Conservation (phyloP, 2,888 invertebrate genomes). For the Timema cristinae region DNA sequence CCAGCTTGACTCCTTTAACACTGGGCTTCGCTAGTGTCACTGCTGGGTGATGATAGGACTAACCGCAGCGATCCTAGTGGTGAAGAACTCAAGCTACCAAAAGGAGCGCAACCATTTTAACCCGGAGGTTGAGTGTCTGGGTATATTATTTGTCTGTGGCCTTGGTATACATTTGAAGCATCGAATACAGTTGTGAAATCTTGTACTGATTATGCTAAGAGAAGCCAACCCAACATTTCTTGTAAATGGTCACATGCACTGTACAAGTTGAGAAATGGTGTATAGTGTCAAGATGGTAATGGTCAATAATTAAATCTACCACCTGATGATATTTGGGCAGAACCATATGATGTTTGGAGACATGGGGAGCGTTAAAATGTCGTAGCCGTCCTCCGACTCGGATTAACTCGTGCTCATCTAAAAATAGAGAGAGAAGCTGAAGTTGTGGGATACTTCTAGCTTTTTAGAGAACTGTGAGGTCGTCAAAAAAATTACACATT, state of each 20-base stretch:
- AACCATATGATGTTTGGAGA: not conserved
- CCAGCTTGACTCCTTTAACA: too few relatives aligned
- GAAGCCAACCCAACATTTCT: not conserved
- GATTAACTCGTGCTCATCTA: not conserved
- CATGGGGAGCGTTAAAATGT: not conserved
- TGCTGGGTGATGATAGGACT: too few relatives aligned
- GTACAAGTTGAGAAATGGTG: not conserved
- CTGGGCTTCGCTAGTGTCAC: too few relatives aligned
- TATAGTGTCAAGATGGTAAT: not conserved
- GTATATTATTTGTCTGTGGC: too few relatives aligned
- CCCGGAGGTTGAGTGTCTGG: too few relatives aligned
- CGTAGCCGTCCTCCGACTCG: not conserved
- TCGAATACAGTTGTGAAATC: not conserved
- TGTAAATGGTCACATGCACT: not conserved
- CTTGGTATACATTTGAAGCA: not conserved
- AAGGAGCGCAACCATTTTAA: too few relatives aligned
- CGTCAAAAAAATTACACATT: not conserved
- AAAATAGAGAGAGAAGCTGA: not conserved
- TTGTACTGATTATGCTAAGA: not conserved
- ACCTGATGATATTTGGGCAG: not conserved
- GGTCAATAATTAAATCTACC: not conserved
- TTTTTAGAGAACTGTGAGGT: not conserved
- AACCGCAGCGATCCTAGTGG: too few relatives aligned
- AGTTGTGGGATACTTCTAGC: not conserved
- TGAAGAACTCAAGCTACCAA: too few relatives aligned